Base-by-base conservation (phyloP, 2,888 invertebrate genomes). In the Neoaliturus tenellus region DNA sequence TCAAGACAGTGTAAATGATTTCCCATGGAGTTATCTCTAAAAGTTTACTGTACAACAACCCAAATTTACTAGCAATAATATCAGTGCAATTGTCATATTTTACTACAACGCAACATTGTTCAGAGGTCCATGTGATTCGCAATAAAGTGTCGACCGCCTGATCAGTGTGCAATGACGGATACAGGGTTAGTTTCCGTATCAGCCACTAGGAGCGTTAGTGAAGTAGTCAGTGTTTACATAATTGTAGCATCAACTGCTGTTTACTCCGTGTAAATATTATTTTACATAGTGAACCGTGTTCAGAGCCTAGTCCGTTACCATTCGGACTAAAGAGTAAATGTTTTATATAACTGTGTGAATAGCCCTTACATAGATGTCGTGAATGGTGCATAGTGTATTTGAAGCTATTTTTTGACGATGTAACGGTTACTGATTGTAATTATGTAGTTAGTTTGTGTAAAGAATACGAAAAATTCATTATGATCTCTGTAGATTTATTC, bases 381-480 rank as follows among this genome's bases (percentile, higher is more conserved):
- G 69, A 58, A 39, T n/a, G 48, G 73, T 75, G 44, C 44, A 75
- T 75, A 75, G 73, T 75, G 73, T 75, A 75, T 75, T 75, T 75
- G 73, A 44, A 75, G 73, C 73, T 75, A 75, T 75, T 75, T 69
- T 75, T 75, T 75, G 73, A 75, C 14, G 44, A 75, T 75, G 23
- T 25, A 23, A 44, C 71, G 20, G 25, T 75, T 44, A 39, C 28
- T 75, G 44, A 75, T 28, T 44, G 73, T 75, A 44, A 75, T 67
- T 81, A 67, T 81, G 67, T 81, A 67, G 81, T 41, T 81, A 81
- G 67, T 81, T 62, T 81, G 44, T 81, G 81, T 67, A 81, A 81
- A 80, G 41, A 20, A 35, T 81, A 81, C 25, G 23, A 58, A 67
- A 41, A 67, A 51, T 81, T 81, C 62, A 67, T 67, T 81, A 81